A percentile compares a stretch with the other conserved stretches of the same genome.
These are phyloP conservation scores for Leptinotarsa tumamoca DNA, from an alignment of 2,888 invertebrate species.

Conservation along the genomic window DNA sequence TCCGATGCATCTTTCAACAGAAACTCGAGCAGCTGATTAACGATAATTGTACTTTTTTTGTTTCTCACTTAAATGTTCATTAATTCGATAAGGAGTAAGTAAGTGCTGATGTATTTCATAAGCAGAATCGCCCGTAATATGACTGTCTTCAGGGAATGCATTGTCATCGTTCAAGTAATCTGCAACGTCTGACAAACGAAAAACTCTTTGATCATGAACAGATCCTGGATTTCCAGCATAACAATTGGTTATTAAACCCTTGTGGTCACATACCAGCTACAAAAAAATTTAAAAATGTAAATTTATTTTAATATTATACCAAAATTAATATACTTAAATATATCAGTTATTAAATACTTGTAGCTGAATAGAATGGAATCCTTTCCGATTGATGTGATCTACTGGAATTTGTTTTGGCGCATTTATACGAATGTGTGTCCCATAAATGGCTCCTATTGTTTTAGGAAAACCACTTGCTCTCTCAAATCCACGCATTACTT, in stretches of 20 bases:
- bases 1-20: slow-evolving; percentile 36
- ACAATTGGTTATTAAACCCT: slow-evolving; percentile 33
- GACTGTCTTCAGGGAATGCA: slow-evolving; percentile 20
- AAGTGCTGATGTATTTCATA: too few species aligned
- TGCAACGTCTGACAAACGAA: slow-evolving; percentile 44
- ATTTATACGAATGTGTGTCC: slow-evolving; percentile 18
- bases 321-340: neutral
- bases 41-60: slow-evolving; percentile 25
- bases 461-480: neutral
- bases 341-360: slow-evolving; percentile 1
- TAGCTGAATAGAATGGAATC: slow-evolving; percentile 23
- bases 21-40: slow-evolving; percentile 14
- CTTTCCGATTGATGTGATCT: slow-evolving; percentile 21
- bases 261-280: slow-evolving; percentile 49
- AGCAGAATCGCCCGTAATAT: slow-evolving; percentile 14
- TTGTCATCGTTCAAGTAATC: slow-evolving; percentile 14
- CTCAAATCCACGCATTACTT: neutral
- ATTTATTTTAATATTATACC: neutral
- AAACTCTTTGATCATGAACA: slow-evolving; percentile 47
- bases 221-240: slow-evolving; percentile 48
- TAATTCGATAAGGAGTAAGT: slow-evolving; percentile 26
- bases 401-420: slow-evolving; percentile 17
- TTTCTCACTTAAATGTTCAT: slow-evolving; percentile 20
- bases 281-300: slow-evolving; percentile 9
- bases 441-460: slow-evolving; percentile 14